Evolutionary conservation across 2,888 invertebrate species (phyloP).

Genomic region (Lycaena phlaeas): DNA sequence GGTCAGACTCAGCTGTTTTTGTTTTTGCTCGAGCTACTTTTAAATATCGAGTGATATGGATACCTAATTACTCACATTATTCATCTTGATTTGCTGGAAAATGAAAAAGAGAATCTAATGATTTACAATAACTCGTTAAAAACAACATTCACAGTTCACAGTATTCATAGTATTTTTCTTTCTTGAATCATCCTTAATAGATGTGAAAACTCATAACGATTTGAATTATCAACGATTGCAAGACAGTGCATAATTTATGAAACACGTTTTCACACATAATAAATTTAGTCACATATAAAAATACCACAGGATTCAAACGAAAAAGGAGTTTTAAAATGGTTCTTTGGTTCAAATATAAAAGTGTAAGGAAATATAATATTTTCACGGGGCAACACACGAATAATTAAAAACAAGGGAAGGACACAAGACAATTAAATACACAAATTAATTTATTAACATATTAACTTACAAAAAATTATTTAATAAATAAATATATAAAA

Average conservation of each 20-base stretch:
- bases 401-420: slow-evolving; percentile 25
- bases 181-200: not conserved
- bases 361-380: not conserved
- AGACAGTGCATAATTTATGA: not conserved
- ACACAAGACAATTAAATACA: slow-evolving; percentile 46
- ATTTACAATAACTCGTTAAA: no score
- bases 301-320: not conserved
- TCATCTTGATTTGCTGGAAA: no score
- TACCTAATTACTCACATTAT: no score
- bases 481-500: slow-evolving; percentile 62
- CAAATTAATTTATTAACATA: slow-evolving; percentile 65
- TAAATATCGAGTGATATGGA: no score
- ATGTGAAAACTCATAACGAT: not conserved
- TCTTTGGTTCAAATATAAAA: not conserved
- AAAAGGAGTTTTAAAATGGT: not conserved
- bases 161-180: not conserved
- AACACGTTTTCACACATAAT: not conserved
- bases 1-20: not conserved
- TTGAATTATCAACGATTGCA: not conserved
- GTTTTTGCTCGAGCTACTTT: no score
- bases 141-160: no score
- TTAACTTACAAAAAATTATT: slow-evolving; percentile 62
- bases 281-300: not conserved
- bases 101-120: no score
- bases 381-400: not conserved